These are phyloP conservation scores for Rhimphoctona megacephalus DNA, from an alignment of 2,888 invertebrate species.

Conservation along the genomic window DNA sequence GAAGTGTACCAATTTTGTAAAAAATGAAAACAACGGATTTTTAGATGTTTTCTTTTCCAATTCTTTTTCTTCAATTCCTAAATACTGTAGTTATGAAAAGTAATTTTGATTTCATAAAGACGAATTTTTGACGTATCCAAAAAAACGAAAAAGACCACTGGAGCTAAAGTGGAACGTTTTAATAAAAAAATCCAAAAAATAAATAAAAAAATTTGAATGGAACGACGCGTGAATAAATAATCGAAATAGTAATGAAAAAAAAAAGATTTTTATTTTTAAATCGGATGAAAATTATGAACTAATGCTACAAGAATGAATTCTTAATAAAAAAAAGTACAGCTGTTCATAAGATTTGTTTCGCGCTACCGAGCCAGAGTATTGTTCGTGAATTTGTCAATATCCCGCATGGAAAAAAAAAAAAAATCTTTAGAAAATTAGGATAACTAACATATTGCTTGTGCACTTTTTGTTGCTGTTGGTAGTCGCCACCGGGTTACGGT, in stretches of 20 bases:
- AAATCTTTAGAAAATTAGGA: constrained; percentile 66
- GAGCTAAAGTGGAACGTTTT: background rate
- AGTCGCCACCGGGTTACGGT: constrained; percentile 78
- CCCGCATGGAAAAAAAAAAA: background rate
- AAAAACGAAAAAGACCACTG: background rate
- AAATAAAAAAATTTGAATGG: background rate
- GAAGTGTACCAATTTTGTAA: background rate
- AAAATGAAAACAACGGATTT: background rate
- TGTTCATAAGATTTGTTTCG: background rate
- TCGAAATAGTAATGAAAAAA: background rate
- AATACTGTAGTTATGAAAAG: background rate
- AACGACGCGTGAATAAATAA: background rate
- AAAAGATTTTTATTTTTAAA: background rate
- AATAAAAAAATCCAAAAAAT: background rate
- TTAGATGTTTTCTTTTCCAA: background rate
- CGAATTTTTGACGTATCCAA: background rate
- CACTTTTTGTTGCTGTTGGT: constrained; percentile 77
- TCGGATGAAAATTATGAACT: background rate
- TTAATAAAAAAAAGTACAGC: background rate
- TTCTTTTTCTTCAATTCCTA: background rate
- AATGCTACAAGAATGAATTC: background rate
- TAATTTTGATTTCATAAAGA: background rate
- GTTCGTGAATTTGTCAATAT: background rate
- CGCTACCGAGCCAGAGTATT: background rate
- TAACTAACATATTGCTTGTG: constrained; percentile 78